Evolutionary conservation across 2,113 vertebrate genomes (phyloP).

Genomic region (Loxodonta africana): DNA sequence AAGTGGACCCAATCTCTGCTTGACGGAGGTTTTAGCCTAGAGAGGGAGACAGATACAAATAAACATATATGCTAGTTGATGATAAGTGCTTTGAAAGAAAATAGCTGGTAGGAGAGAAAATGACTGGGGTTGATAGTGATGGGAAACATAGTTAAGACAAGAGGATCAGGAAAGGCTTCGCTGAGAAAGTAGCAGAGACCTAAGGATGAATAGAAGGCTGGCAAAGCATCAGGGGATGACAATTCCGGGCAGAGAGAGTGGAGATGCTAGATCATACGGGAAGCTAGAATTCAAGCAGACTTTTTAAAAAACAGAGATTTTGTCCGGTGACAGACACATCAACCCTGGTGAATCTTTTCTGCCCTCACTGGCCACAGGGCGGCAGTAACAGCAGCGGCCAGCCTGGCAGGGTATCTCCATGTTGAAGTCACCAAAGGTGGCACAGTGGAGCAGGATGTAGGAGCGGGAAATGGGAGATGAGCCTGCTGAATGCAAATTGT

Average conservation of each 20-base stretch:
- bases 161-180: background rate
- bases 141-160: background rate
- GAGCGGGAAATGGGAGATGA: background rate
- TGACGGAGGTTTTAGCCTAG: background rate
- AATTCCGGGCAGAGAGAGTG: background rate
- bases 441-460: fast-evolving
- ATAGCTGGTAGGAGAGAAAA: background rate
- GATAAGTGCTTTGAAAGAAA: background rate
- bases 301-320: too few relatives aligned
- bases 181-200: background rate
- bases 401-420: fast-evolving
- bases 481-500: background rate
- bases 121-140: background rate
- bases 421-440: background rate
- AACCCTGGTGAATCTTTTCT: too few relatives aligned
- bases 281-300: background rate
- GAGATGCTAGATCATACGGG: background rate
- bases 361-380: background rate
- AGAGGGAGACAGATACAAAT: background rate
- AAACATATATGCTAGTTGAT: background rate
- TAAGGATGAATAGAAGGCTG: background rate
- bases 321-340: background rate
- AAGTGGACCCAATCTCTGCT: background rate
- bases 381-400: background rate
- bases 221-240: too few relatives aligned